Base-by-base conservation (phyloP, 2,888 invertebrate genomes). In the Amphipoea oculea region DNA sequence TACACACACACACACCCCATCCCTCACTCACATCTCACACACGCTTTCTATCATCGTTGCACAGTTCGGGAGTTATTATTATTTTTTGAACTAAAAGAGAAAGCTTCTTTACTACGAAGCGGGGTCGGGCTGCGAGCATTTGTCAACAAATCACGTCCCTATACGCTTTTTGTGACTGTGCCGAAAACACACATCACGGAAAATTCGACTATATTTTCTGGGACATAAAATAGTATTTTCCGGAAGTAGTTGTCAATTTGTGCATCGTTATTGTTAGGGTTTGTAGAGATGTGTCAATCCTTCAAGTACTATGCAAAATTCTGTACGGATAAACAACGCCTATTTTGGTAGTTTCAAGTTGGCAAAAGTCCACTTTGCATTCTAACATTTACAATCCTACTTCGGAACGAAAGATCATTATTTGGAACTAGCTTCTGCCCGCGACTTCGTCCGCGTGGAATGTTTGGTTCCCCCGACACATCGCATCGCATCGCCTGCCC, bases 71-170 rank as follows among this genome's bases (percentile, higher is more conserved):
- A 90, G 86, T 66, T 82, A 92, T 94, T 94, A 93, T 94, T 93
- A 93, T 94, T 94, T 94, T 95, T 94, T 93, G 92, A 93, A 91
- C 82, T 91, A 90, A 88, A 92, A 87, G 85, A 90, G 86, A 92
- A 92, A 94, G 90, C 93, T 89, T 86, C 92, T 92, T 91, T 89
- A 87, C 82, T 68, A 57, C 51, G 45, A 78, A 82, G 79, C 81
- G 79, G 88, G 90, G 86, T 89, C 85, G 88, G 87, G 90, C 88
- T 90, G 89, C 87, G 83, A 92, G 92, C 92, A 93, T 95, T 94
- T 94, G 94, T 94, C 95, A 94, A 93, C 94, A 92, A 95, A 95
- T 95, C 95, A 94, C 94, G 93, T 92, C 91, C 91, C 90, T 90
- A 88, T 91, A 91, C 90, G 92, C 11, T 91, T 92, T 92, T 92